Evolutionary conservation across 2,888 invertebrate genomes (phyloP).

Genomic region (Dromius quadrimaculatus): DNA sequence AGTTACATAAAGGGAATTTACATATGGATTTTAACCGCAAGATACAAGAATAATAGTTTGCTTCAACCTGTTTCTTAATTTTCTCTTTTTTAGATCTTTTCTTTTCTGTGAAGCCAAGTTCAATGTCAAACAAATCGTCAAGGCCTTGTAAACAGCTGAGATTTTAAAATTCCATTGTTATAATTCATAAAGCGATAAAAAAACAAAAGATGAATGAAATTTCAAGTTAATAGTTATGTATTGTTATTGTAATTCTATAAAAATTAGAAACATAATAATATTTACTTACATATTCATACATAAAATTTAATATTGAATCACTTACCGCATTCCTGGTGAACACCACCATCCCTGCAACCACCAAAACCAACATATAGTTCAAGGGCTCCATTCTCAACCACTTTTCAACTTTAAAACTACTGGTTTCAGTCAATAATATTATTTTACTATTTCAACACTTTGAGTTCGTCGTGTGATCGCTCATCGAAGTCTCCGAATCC

Average conservation of each 20-base stretch:
- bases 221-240: too few relatives aligned
- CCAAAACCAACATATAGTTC: conserved; percentile 7
- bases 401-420: too few relatives aligned
- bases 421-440: too few relatives aligned
- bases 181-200: background rate
- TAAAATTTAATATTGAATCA: too few relatives aligned
- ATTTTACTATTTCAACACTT: too few relatives aligned
- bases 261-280: too few relatives aligned
- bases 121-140: conserved; percentile 19
- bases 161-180: too few relatives aligned
- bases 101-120: conserved; percentile 29
- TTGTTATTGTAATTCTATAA: too few relatives aligned
- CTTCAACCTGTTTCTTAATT: conserved; percentile 8
- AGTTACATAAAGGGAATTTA: too few relatives aligned
- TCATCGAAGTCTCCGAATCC: conserved; percentile 17
- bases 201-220: too few relatives aligned
- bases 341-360: background rate
- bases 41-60: conserved; percentile 12
- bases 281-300: too few relatives aligned
- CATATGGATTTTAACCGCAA: too few relatives aligned
- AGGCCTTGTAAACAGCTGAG: conserved; percentile 25
- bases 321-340: background rate
- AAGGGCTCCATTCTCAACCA: background rate
- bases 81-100: conserved; percentile 1
- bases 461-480: background rate